A percentile compares a stretch with the other conserved stretches of the same genome.
Evolutionary conservation across 2,797 vertebrate species (phyloP).

Genomic region (Takifugu rubripes): DNA sequence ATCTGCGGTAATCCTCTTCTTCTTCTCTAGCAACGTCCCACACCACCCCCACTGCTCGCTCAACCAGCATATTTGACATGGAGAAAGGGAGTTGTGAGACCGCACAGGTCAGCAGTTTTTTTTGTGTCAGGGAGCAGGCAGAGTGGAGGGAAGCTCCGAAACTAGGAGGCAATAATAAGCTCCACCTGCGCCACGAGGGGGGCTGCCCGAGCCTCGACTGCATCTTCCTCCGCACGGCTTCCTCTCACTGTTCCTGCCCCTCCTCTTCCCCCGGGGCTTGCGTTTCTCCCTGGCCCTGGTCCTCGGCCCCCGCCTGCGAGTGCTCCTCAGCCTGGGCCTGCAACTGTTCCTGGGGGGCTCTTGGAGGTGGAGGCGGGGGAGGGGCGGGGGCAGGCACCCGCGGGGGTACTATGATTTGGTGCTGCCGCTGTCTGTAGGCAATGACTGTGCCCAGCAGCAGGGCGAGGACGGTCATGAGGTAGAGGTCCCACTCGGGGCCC

Average conservation of each 20-base stretch:
- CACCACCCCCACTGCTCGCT: constrained; percentile 13
- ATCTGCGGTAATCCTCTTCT: constrained; percentile 22
- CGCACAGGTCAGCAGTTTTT: constrained; percentile 37
- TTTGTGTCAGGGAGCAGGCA: constrained; percentile 28
- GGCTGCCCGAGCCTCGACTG: constrained; percentile 25
- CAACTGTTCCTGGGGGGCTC: constrained; percentile 48
- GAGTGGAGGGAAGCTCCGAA: constrained; percentile 23
- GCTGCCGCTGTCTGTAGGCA: constrained; percentile 95
- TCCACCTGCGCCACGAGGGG: constrained; percentile 22
- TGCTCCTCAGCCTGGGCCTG: constrained; percentile 39
- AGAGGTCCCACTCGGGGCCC: constrained; percentile 98
- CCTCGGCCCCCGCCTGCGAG: constrained; percentile 30
- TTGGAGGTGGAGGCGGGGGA: constrained; percentile 33
- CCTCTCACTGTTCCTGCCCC: constrained; percentile 47
- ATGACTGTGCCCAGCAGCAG: constrained; percentile 94
- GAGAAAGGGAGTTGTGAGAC: constrained; percentile 33
- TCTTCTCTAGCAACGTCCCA: constrained; percentile 23
- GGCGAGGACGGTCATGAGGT: constrained; percentile 98
- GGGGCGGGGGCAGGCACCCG: constrained; percentile 39
- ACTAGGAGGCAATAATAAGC: constrained; percentile 31
- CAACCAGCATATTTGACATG: constrained; percentile 35
- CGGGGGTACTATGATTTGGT: constrained; percentile 82
- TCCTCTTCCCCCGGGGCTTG: constrained; percentile 41
- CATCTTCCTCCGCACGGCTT: constrained; percentile 30
- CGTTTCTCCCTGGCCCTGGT: constrained; percentile 34